A percentile compares a stretch with the other conserved stretches of the same genome.
These are phyloP conservation scores for Hesperia comma DNA, from an alignment of 2,888 invertebrate species.

Conservation along the genomic window DNA sequence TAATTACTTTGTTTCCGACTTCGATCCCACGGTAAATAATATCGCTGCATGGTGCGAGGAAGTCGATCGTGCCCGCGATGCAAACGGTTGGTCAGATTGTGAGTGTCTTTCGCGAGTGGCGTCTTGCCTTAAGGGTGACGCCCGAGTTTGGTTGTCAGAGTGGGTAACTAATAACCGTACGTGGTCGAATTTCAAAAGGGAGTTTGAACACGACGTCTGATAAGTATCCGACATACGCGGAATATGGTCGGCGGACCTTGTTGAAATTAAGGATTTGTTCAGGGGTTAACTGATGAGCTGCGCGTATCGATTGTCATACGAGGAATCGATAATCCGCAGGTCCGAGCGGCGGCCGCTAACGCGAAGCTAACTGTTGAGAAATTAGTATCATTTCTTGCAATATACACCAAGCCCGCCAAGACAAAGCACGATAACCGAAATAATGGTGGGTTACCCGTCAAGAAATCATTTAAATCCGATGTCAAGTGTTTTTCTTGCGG, in stretches of 20 bases:
- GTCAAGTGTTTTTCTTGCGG: background rate
- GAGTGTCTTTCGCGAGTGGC: background rate
- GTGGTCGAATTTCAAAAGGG: background rate
- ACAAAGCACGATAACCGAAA: background rate
- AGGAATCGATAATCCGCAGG: too few species aligned
- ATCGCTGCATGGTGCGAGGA: constrained; percentile 1
- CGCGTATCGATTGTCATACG: too few species aligned
- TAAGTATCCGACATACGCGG: too few species aligned
- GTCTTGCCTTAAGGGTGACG: constrained; percentile 1
- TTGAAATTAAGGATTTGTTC: too few species aligned
- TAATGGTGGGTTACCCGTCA: background rate
- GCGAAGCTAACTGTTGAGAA: background rate
- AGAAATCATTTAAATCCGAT: background rate
- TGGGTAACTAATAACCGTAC: background rate
- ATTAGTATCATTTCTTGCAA: background rate
- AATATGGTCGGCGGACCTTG: too few species aligned
- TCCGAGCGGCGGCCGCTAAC: too few species aligned
- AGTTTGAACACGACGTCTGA: background rate
- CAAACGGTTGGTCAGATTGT: background rate
- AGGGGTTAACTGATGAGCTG: too few species aligned
- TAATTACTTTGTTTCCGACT: background rate
- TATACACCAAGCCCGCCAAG: background rate
- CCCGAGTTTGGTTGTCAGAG: background rate
- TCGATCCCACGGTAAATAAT: background rate
- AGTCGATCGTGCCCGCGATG: background rate